Conservation (phyloP, 2,888 invertebrate genomes). For the Palloptera scutellata region DNA sequence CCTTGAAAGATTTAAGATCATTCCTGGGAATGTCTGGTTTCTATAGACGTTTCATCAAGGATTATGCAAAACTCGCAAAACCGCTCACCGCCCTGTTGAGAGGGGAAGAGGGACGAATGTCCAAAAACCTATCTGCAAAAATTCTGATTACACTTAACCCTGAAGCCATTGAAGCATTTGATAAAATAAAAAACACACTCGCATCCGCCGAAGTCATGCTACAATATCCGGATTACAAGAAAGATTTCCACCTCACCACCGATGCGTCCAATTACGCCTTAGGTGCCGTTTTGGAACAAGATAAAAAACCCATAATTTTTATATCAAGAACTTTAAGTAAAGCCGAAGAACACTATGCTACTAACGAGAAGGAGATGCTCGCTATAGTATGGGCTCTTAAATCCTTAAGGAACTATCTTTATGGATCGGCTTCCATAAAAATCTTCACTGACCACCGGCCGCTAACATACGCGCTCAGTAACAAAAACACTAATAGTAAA, state of each 20-base stretch:
- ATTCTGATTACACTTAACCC: no score
- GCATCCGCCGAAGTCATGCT: slow-evolving; percentile 24
- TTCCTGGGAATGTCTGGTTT: not conserved
- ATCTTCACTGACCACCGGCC: slow-evolving; percentile 32
- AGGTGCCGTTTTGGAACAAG: slow-evolving; percentile 47
- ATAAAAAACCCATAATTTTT: slow-evolving; percentile 33
- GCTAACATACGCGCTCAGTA: slow-evolving; percentile 20
- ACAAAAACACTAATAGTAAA: slow-evolving; percentile 28
- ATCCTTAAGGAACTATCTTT: slow-evolving; percentile 21
- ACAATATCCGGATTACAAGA: slow-evolving; percentile 23
- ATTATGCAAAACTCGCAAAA: no score
- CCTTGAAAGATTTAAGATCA: slow-evolving; percentile 23
- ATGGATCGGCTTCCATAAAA: slow-evolving; percentile 20
- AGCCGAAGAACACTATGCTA: no score
- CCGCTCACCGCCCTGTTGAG: no score
- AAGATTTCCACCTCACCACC: no score
- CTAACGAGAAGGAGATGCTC: slow-evolving; percentile 32
- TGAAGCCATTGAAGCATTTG: no score
- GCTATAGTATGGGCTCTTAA: slow-evolving; percentile 30
- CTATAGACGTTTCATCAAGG: not conserved
- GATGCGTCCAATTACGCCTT: slow-evolving; percentile 48
- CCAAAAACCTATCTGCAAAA: no score
- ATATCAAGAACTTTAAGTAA: no score
- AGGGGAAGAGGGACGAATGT: no score
- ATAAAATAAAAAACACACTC: slow-evolving; percentile 23